Evolutionary conservation across 2,797 vertebrate species (phyloP).

Genomic region (Spinus olivaceus): DNA sequence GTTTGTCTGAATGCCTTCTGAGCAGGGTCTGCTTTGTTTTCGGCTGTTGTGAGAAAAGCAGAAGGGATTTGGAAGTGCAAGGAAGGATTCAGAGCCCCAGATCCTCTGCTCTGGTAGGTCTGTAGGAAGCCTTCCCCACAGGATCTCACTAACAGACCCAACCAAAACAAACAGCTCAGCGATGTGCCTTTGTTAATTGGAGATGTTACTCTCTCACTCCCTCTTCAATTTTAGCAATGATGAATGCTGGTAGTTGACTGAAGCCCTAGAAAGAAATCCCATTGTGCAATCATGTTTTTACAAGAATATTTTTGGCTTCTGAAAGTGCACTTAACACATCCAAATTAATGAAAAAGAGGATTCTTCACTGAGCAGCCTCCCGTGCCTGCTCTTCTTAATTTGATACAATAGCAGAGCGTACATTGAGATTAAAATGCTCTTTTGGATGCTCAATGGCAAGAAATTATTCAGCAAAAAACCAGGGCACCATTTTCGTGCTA

Average conservation of each 20-base stretch:
- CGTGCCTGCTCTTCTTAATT: constrained; percentile 70
- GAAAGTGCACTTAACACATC: constrained; percentile 49
- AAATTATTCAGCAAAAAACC: constrained; percentile 68
- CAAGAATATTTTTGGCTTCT: constrained; percentile 63
- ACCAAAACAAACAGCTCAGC: neutral
- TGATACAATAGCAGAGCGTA: constrained; percentile 72
- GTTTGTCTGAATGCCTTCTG: neutral
- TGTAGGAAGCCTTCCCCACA: neutral
- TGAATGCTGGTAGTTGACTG: constrained; percentile 13
- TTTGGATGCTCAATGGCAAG: constrained; percentile 69
- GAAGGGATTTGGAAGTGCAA: neutral
- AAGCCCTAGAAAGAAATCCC: constrained; percentile 47
- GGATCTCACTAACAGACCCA: neutral
- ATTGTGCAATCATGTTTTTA: constrained; percentile 44
- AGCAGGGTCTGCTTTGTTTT: neutral
- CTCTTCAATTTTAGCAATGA: constrained; percentile 21
- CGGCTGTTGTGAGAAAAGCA: neutral
- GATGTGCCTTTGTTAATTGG: neutral
- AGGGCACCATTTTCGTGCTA: constrained; percentile 46
- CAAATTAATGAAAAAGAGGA: constrained; percentile 63
- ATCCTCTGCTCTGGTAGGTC: neutral
- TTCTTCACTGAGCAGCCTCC: constrained; percentile 66
- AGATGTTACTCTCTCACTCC: neutral
- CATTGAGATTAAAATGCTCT: constrained; percentile 75
- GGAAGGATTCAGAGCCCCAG: neutral